phyloP scores from a whole-genome alignment of 30 jellyfish, hydroid and myxozoan species.

The Nemopilema nomurai region DNA sequence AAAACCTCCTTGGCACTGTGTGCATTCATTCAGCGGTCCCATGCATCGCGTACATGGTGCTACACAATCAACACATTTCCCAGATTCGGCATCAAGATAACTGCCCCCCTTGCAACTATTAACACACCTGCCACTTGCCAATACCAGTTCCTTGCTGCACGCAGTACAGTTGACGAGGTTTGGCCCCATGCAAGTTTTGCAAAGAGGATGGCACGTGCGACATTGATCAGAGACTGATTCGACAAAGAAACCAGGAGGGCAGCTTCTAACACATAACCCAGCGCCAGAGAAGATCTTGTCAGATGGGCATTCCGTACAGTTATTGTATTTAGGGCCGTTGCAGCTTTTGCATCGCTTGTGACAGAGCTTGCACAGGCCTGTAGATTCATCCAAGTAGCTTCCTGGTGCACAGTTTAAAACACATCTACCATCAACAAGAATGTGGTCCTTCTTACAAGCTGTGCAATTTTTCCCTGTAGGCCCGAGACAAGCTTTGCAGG shows the following conservation, averaged over 20 bases:
- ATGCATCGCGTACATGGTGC: conserved; percentile 51
- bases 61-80: conserved; percentile 55
- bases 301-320: conserved; percentile 79
- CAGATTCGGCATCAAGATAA: conserved; percentile 16
- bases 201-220: conserved; percentile 51
- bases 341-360: conserved; percentile 86
- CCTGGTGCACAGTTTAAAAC: conserved; percentile 57
- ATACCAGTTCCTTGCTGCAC: conserved; percentile 36
- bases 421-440: conserved; percentile 45
- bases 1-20: conserved; percentile 52
- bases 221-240: conserved; percentile 52
- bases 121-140: conserved; percentile 53
- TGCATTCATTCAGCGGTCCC: conserved; percentile 59
- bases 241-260: conserved; percentile 33
- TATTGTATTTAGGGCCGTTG: conserved; percentile 55
- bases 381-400: conserved; percentile 28
- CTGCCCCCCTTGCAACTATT: conserved; percentile 49
- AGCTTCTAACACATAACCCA: conserved; percentile 40
- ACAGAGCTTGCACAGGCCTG: conserved; percentile 78
- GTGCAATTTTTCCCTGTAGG: conserved; percentile 51
- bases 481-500: conserved; percentile 72
- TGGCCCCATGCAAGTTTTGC: conserved; percentile 80
- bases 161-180: conserved; percentile 75
- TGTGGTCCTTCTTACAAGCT: conserved; percentile 45
- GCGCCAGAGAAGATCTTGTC: conserved; percentile 41